A percentile compares a stretch with the other conserved stretches of the same genome.
phyloP scores from a whole-genome alignment of 1,140 invertebrate species.

The Pogonus chalceus region DNA sequence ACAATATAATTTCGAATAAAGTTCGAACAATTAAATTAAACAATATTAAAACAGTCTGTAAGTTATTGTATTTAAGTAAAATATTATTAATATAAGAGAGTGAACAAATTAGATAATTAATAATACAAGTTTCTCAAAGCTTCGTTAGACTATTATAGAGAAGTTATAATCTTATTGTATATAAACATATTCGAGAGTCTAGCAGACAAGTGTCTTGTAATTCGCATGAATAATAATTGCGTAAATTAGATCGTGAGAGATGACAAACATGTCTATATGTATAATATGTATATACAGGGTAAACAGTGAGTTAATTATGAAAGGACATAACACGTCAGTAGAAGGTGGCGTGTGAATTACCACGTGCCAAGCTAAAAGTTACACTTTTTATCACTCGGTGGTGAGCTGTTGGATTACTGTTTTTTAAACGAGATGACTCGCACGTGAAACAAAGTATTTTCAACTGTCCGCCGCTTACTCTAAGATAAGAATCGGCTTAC shows the following conservation, averaged over 20 bases:
- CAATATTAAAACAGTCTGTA: too few species aligned
- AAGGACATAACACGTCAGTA: neutral
- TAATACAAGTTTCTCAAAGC: too few species aligned
- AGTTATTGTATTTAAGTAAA: too few species aligned
- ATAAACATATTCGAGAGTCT: too few species aligned
- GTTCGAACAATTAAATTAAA: too few species aligned
- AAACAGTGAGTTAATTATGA: neutral
- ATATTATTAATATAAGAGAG: too few species aligned
- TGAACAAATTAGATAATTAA: too few species aligned
- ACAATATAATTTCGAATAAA: too few species aligned
- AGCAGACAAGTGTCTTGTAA: neutral
- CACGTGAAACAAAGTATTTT: constrained; percentile 5
- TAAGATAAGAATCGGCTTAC: constrained; percentile 2
- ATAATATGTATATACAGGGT: neutral
- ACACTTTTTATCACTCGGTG: neutral
- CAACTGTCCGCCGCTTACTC: neutral
- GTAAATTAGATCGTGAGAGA: neutral
- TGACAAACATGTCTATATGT: neutral
- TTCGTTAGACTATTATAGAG: too few species aligned
- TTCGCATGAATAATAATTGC: neutral
- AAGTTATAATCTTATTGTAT: too few species aligned
- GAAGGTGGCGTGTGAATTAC: neutral
- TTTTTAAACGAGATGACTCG: neutral
- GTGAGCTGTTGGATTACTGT: neutral
- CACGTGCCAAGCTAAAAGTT: neutral